These are phyloP conservation scores for Centropus bengalensis DNA, from an alignment of 2,113 vertebrate species.

Conservation along the genomic window DNA sequence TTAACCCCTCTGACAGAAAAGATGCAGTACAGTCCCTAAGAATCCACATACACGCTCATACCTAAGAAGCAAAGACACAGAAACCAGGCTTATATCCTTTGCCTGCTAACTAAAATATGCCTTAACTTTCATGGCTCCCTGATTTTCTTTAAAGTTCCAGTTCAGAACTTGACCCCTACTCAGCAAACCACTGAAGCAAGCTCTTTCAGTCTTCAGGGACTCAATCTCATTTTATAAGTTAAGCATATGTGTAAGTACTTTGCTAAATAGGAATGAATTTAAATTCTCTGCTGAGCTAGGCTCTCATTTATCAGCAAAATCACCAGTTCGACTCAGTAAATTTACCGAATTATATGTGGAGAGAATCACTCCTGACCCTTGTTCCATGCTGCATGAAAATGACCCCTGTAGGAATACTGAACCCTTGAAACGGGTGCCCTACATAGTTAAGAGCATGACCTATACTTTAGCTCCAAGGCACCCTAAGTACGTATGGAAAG, in stretches of 20 bases:
- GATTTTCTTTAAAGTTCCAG: neutral
- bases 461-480: neutral
- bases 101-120: neutral
- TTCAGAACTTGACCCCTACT: neutral
- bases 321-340: neutral
- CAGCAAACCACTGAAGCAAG: neutral
- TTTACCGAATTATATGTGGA: neutral
- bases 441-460: neutral
- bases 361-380: neutral
- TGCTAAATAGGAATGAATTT: neutral
- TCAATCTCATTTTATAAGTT: neutral
- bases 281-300: neutral
- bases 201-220: neutral
- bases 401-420: neutral
- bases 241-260: neutral
- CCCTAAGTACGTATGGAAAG: neutral
- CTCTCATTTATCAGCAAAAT: neutral
- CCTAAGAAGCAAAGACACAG: neutral
- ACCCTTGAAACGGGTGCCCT: neutral
- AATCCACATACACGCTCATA: accelerated
- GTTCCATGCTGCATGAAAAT: neutral
- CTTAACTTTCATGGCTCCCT: neutral
- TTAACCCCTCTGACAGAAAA: neutral
- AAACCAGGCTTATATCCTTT: neutral
- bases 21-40: neutral